phyloP scores from a whole-genome alignment of 1,140 invertebrate species.

The Drosophila equinoxialis region DNA sequence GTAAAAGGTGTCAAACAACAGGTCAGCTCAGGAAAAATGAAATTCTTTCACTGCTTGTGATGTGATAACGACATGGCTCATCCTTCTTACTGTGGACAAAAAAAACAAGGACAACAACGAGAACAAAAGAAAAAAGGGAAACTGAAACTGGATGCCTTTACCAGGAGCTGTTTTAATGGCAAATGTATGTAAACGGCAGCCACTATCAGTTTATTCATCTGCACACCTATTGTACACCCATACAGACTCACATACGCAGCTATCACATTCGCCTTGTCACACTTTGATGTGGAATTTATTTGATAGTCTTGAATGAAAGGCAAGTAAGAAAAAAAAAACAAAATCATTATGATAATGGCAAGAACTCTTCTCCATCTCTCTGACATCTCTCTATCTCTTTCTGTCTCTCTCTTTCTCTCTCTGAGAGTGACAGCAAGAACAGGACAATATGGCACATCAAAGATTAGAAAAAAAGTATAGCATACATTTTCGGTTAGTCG shows the following conservation, averaged over 20 bases:
- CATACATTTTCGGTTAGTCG: conserved; percentile 42
- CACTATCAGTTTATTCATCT: neutral
- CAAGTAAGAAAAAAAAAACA: conserved; percentile 22
- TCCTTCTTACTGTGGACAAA: no score
- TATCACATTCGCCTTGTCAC: neutral
- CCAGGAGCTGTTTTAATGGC: neutral
- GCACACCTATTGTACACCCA: neutral
- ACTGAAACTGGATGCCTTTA: neutral
- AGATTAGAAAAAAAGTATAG: conserved; percentile 33
- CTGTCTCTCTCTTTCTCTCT: neutral
- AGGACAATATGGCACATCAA: conserved; percentile 17
- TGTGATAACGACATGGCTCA: no score
- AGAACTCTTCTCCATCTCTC: neutral
- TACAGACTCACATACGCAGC: no score
- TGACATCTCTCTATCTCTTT: neutral
- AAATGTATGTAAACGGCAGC: conserved; percentile 1
- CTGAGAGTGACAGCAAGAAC: conserved; percentile 1
- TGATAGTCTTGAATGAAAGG: conserved; percentile 25
- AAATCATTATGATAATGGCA: conserved; percentile 62
- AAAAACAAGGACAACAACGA: no score
- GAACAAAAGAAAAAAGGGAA: neutral
- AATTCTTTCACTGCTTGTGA: no score
- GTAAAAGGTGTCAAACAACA: no score
- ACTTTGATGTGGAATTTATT: conserved; percentile 32
- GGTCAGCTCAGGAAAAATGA: no score